Conservation (phyloP, 37 sponge, comb jelly and placozoan genomes). For the Halichondria panicea region DNA sequence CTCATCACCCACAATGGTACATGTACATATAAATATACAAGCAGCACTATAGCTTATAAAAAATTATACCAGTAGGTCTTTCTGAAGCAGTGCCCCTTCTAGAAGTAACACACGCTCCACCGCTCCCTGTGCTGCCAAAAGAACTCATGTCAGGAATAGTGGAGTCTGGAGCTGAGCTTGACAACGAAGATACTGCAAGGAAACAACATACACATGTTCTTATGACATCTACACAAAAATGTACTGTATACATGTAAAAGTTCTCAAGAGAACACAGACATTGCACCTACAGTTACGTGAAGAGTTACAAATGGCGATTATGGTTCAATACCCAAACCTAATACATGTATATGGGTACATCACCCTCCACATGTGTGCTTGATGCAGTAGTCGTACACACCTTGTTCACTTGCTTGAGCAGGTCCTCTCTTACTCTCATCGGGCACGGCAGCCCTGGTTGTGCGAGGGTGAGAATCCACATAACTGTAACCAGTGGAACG, state of each 20-base stretch:
- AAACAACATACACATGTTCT: background rate
- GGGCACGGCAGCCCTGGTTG: background rate
- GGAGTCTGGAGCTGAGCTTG: background rate
- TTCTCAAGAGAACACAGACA: too few species aligned
- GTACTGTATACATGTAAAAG: too few species aligned
- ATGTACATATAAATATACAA: background rate
- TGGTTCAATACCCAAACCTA: background rate
- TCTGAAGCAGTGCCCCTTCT: background rate
- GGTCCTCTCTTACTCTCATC: background rate
- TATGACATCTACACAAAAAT: too few species aligned
- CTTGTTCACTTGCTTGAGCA: background rate
- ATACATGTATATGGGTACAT: background rate
- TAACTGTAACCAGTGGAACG: conserved; percentile 21
- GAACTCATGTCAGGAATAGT: background rate
- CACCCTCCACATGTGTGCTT: background rate
- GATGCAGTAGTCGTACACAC: background rate
- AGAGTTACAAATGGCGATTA: too few species aligned
- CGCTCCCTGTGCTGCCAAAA: conserved; percentile 21
- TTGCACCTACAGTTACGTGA: too few species aligned
- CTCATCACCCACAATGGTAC: background rate
- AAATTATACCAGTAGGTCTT: background rate
- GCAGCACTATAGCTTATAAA: background rate
- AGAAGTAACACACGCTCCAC: conserved; percentile 9
- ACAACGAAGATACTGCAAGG: background rate
- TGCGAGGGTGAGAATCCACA: conserved; percentile 22